Evolutionary conservation across 2,888 invertebrate species (phyloP).

Genomic region (Trichogramma evanescens): DNA sequence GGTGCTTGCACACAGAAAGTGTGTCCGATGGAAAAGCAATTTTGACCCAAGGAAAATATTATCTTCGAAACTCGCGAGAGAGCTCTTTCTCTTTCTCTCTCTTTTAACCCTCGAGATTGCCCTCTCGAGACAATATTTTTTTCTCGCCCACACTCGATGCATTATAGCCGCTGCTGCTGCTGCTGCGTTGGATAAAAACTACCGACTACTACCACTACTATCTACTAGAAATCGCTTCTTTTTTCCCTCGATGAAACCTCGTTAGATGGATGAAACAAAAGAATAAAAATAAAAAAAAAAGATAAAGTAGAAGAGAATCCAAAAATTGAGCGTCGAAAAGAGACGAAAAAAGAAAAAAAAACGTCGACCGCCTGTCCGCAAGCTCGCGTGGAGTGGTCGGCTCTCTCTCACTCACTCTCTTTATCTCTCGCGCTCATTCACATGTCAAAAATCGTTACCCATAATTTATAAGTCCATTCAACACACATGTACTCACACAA

Average conservation of each 20-base stretch:
- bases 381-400: background rate
- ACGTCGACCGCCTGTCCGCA: background rate
- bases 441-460: background rate
- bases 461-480: background rate
- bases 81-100: too few relatives aligned
- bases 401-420: background rate
- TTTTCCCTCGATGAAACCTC: background rate
- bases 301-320: background rate
- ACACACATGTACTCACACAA: background rate
- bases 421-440: background rate
- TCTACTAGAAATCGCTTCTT: too few relatives aligned
- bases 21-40: too few relatives aligned
- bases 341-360: background rate
- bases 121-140: too few relatives aligned
- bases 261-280: background rate
- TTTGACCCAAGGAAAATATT: too few relatives aligned
- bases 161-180: too few relatives aligned
- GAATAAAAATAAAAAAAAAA: background rate
- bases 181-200: too few relatives aligned
- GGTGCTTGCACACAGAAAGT: too few relatives aligned
- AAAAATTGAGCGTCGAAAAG: background rate
- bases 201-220: too few relatives aligned
- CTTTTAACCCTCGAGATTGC: too few relatives aligned
- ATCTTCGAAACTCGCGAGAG: too few relatives aligned
- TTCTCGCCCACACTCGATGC: too few relatives aligned